These are phyloP conservation scores for Eugnorisma glareosa DNA, from an alignment of 2,888 invertebrate genomes.

Conservation along the genomic window DNA sequence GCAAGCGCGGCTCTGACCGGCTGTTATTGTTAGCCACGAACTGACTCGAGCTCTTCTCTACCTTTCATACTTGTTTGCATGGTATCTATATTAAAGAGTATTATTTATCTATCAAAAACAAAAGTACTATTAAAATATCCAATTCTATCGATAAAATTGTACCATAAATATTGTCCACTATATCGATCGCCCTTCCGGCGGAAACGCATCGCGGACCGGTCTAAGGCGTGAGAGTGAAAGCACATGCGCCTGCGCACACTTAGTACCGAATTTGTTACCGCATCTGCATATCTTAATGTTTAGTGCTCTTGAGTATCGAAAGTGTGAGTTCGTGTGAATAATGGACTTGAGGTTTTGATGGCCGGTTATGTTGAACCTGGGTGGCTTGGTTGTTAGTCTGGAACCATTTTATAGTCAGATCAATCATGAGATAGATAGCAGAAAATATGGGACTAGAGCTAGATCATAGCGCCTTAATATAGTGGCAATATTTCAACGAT, in stretches of 20 bases:
- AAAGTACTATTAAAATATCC: not conserved
- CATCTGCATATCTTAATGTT: constrained; percentile 60
- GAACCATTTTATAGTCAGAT: not conserved
- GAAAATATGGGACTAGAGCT: no score
- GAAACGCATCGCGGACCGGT: constrained; percentile 70
- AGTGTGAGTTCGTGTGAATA: constrained; percentile 46
- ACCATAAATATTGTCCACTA: constrained; percentile 53
- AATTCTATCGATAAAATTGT: constrained; percentile 48
- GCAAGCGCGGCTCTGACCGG: not conserved
- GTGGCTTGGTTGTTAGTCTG: not conserved
- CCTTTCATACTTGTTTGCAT: not conserved
- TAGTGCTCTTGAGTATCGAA: constrained; percentile 50
- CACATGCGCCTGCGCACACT: constrained; percentile 64
- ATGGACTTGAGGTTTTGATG: constrained; percentile 40
- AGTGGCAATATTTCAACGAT: no score
- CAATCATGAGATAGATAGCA: constrained; percentile 5
- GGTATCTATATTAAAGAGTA: not conserved
- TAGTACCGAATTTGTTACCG: constrained; percentile 66
- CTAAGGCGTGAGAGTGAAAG: constrained; percentile 80
- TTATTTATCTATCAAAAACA: not conserved
- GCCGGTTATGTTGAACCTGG: not conserved
- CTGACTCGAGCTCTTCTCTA: not conserved
- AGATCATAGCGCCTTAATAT: no score
- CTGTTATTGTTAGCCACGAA: not conserved
- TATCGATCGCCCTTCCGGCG: constrained; percentile 66